Base-by-base conservation (phyloP, 2,797 vertebrate genomes). In the Anabas testudineus region DNA sequence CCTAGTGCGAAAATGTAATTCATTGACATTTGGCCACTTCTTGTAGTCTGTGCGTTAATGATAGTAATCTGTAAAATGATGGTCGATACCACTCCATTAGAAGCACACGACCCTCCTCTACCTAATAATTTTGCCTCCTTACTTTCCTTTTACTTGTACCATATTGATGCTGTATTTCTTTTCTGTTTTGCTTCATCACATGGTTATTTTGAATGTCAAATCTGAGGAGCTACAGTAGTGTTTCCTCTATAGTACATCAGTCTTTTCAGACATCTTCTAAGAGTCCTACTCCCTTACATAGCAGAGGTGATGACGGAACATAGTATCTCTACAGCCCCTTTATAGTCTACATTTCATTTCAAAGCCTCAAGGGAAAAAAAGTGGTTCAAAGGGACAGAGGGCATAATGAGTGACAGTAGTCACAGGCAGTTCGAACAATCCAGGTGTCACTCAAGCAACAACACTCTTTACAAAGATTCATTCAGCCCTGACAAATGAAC, bases 401-500 rank as follows among this genome's bases (percentile, higher is more conserved):
- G 65, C 74, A 75, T 83, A 81, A 86, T 78, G 81, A 88, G 61
- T 73, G 85, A 86, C 78, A 86, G 86, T 75, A 78, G 78, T 78
- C 5, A 2, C 76, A 82, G 82, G 72, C 68, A 80, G 70, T 66
- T 64, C 1, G 65, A 84, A 86, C 74, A 87, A 88, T 87, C 71
- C 77, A 83, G 81, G 83, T 89, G 86, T 86, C 88, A 87, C 74
- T 90, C 86, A 90, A 85, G 79, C 81, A 78, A 64, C 76, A 78
- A 70, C 71, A 43, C 67, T 74, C 79, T 84, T 82, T 83, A 74
- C 82, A 75, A 70, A 48, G 78, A 87, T 63, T 58, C 80, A 83
- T 82, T 88, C 84, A 87, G 71, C 71, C 82, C 72, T 90, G 88
- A 88, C 83, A 89, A 88, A 90, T 88, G 80, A 89, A 86, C 86